phyloP scores from a whole-genome alignment of 2,797 vertebrate genomes.

The Spea hammondii region DNA sequence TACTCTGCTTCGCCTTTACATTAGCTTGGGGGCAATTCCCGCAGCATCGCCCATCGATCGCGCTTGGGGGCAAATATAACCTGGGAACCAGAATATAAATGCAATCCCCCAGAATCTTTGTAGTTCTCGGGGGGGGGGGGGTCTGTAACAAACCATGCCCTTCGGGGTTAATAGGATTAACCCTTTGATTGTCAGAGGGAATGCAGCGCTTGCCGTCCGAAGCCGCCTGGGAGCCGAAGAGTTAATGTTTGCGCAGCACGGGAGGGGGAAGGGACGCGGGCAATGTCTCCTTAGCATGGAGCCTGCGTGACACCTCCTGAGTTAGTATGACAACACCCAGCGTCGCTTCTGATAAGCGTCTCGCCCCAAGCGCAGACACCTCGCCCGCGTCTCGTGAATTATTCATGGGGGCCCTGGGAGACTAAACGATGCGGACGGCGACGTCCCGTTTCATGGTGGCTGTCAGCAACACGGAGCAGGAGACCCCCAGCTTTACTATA shows the following conservation, averaged over 20 bases:
- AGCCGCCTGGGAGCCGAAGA: background rate
- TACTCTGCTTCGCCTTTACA: no score
- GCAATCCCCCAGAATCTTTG: no score
- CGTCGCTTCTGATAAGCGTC: background rate
- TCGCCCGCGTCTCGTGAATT: background rate
- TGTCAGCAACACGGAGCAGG: background rate
- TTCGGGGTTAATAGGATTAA: no score
- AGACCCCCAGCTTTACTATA: no score
- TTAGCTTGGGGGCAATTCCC: no score
- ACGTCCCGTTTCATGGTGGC: background rate
- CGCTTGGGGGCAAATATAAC: no score
- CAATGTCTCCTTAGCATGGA: background rate
- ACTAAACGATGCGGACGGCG: background rate
- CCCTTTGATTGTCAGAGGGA: background rate
- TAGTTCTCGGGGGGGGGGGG: no score
- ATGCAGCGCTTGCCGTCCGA: no score
- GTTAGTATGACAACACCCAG: conserved; percentile 10
- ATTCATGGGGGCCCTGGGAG: background rate
- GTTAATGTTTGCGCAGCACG: background rate
- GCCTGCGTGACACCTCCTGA: background rate
- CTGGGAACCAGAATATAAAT: no score
- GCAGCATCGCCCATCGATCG: no score
- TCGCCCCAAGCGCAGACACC: background rate
- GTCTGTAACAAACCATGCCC: no score
- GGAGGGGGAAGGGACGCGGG: background rate